Base-by-base conservation (phyloP, 2,113 vertebrate genomes). In the Lepus americanus region DNA sequence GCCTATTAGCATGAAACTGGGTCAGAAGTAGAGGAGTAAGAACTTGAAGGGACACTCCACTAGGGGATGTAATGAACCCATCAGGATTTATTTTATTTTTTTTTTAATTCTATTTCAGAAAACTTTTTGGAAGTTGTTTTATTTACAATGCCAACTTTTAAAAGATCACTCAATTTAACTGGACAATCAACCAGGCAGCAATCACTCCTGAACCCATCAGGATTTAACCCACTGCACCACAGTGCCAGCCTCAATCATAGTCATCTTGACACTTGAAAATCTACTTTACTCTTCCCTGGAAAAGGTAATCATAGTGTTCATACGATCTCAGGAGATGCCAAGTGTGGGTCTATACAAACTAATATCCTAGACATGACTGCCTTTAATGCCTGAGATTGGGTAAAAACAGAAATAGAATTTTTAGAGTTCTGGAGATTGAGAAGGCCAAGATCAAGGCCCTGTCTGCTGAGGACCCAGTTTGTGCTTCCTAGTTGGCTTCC, bases 181-280 rank as follows among this genome's bases (percentile, higher is more conserved):
- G 36, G 36, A 36, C 36, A 36, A 36, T 36, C 36, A 36, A 36
- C 55, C 55, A 55, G 17, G 55, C 55, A 55, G 55, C 55, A 55
- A 11, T 55, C 55, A 36, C 36, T 36, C 36, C 36, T 36, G 36
- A 36, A 36, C 36, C 44, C 44, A 44, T 44, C 44, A 44, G 44
- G 44, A 44, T 44, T 44, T 59, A 59, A 59, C 55, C 55, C 55
- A 59, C 55, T 4, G 13, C 14, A 16, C 19, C 55, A 59, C 55
- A 20, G 19, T 14, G 14, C 55, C 19, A 59, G 55, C 55, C 55
- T 19, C 55, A 14, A 93, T 33, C 9, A 73, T 19, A 77, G 1
- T 27, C 64, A 95, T 72, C 44, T 76, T 70, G 53, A 7, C 16
- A 33, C 12, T 82, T 49, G 44, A 96, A 78, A 82, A 82, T 90